These are phyloP conservation scores for Pachypanchax playfairii DNA, from an alignment of 2,113 vertebrate genomes.

Conservation along the genomic window DNA sequence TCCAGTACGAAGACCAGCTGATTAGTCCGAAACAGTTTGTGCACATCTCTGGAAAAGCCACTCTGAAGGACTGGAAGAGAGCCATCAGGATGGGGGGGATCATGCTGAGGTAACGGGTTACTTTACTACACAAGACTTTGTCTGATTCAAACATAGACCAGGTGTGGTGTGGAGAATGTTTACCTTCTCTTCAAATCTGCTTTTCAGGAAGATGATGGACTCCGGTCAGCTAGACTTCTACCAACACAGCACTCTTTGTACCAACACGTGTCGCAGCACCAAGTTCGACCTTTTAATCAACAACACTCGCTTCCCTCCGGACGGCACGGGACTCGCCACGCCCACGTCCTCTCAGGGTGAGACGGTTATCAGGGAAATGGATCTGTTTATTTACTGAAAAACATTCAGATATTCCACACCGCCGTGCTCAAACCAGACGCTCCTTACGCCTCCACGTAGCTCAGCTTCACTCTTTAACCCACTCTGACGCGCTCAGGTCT, in stretches of 20 bases:
- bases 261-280: slow-evolving; percentile 97
- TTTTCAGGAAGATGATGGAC: slow-evolving; percentile 97
- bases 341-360: slow-evolving; percentile 88
- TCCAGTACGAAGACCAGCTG: slow-evolving; percentile 93
- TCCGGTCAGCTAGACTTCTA: slow-evolving; percentile 97
- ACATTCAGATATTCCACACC: background rate
- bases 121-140: no score
- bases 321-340: slow-evolving; percentile 85
- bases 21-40: slow-evolving; percentile 99
- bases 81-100: slow-evolving; percentile 95
- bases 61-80: slow-evolving; percentile 97
- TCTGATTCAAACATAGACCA: no score
- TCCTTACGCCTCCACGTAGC: no score
- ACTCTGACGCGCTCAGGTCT: no score
- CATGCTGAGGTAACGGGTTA: slow-evolving; percentile 89
- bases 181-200: slow-evolving; percentile 8
- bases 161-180: background rate
- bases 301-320: slow-evolving; percentile 92
- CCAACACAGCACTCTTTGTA: slow-evolving; percentile 95
- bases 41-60: slow-evolving; percentile 96
- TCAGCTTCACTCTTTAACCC: background rate
- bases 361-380: background rate
- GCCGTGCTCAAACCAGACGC: no score
- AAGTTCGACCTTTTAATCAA: slow-evolving; percentile 98
- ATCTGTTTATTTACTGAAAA: background rate